Evolutionary conservation across 2,797 vertebrate species (phyloP).

Genomic region (Onychomys torridus): DNA sequence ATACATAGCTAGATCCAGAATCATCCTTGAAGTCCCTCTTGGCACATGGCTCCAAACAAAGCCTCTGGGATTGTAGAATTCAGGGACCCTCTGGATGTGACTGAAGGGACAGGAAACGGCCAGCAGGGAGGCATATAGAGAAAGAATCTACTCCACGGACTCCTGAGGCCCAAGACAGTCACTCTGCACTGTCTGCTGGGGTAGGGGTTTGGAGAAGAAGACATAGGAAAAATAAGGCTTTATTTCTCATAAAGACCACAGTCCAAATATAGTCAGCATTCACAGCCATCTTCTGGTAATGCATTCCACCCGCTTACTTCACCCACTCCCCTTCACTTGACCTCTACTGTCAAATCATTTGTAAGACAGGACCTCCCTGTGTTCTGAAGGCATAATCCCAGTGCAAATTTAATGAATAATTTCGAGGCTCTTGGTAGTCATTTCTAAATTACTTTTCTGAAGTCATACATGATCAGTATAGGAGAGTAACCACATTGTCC

Average conservation of each 20-base stretch:
- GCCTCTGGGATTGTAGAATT: neutral
- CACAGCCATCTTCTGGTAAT: neutral
- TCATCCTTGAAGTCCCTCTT: neutral
- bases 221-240: neutral
- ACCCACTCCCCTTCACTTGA: neutral
- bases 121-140: neutral
- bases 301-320: neutral
- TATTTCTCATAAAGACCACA: neutral
- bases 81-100: neutral
- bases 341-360: neutral
- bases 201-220: neutral
- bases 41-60: neutral
- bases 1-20: neutral
- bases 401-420: neutral
- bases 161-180: neutral
- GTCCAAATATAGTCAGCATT: neutral
- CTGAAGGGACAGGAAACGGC: neutral
- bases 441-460: neutral
- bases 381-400: neutral
- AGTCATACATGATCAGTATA: neutral
- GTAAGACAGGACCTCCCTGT: neutral
- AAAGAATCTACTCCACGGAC: neutral
- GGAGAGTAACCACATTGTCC: neutral
- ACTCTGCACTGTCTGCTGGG: neutral
- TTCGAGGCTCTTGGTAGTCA: neutral